Evolutionary conservation across 64 coral and sea anemone genomes (phyloP), one percentile per base, ranked within the genome.

Genomic region (Astreopora myriophthalma): DNA sequence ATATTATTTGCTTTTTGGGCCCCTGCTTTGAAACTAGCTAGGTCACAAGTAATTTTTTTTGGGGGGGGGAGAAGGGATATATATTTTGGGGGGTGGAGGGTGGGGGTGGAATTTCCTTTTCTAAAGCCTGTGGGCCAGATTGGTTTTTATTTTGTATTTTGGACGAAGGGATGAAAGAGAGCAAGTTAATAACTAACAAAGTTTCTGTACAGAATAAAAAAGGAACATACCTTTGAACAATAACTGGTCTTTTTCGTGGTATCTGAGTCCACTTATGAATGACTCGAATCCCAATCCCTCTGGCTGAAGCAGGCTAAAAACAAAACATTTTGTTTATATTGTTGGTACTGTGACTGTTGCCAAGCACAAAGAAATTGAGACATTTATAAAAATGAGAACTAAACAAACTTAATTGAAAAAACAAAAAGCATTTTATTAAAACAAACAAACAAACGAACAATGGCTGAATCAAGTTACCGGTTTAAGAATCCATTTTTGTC

Each of bases 231-330:
- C 91, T 99, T 61, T 99, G 97, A 70, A 99, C 94, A 79, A 99
- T 90, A 58, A 99, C 93, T 76, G 97, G 97, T 84, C 94, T 89
- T 79, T 99, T 99, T 42, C 94, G 89, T 76, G 97, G 97, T 90
- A 99, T 99, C 79, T 99, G 97, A 51, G 75, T 95, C 97, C 97
- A 99, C 70, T 99, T 99, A 32, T 99, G 97, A 84, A 99, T 91
- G 0, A 99, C 97, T 23, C 86, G 88, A 42, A 99, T 95, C 23
- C 97, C 97, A 88, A 99, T 99, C 55, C 97, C 97, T 63, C 97
- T 90, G 6, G 97, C 97, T 87, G 97, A 99, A n/a, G 97, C 97
- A n/a, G 97, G 97, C 97, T 99, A 89, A 80, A 24, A 34, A 82
- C 28, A 60, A n/a, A 80, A 20, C 14, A 19, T 20, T 68, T 13